Conservation (phyloP, 2,888 invertebrate species). For the Cantharis lateralis region DNA sequence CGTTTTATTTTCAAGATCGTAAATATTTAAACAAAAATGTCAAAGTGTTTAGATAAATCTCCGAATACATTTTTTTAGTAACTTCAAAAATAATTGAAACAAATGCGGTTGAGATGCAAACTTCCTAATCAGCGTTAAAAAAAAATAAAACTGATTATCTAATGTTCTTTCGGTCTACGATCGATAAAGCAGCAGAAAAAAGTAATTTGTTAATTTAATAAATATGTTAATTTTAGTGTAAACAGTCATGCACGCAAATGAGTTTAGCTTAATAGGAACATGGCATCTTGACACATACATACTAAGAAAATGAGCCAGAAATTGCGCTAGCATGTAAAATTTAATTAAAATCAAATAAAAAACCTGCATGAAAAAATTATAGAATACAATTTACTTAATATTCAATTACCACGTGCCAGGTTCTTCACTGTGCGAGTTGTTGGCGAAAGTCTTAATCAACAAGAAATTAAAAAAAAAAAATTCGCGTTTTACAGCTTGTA, state of each 20-base stretch:
- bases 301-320: conserved; percentile 12
- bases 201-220: conserved; percentile 18
- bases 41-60: too few relatives aligned
- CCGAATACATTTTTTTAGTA: too few relatives aligned
- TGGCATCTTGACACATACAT: conserved; percentile 31
- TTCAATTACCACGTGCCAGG: background rate
- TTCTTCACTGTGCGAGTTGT: background rate
- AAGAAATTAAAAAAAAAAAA: background rate
- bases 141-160: background rate
- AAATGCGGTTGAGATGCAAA: background rate
- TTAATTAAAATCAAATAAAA: background rate
- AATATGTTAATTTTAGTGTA: conserved; percentile 15
- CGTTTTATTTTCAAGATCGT: background rate
- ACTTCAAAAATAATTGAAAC: too few relatives aligned
- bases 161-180: background rate
- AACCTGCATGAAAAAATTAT: background rate
- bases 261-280: conserved; percentile 35
- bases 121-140: background rate
- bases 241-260: conserved; percentile 16
- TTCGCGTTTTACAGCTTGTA: background rate
- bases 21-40: background rate
- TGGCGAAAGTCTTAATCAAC: background rate
- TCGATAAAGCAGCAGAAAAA: background rate
- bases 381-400: background rate
- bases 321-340: conserved; percentile 1